Evolutionary conservation across 2,888 invertebrate genomes (phyloP), one percentile per base, ranked within the genome.

Genomic region (Idaea straminata): DNA sequence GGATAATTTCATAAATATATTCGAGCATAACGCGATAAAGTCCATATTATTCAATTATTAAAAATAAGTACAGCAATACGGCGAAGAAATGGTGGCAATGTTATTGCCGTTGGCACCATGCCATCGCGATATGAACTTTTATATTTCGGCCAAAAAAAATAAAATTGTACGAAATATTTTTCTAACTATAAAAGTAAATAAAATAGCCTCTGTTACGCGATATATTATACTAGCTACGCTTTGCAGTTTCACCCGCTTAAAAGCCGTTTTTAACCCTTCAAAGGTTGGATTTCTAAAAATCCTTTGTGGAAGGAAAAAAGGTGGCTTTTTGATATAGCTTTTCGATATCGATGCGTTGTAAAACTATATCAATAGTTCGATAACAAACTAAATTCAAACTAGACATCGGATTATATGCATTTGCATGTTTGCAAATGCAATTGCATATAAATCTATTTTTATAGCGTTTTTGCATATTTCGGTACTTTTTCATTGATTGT

Each of bases 1-100:
- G 59, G 34, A 59, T 59, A 59, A 59, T 59, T 59, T 5, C 34
- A 34, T 34, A 59, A 59, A 16, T 59, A 59, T 15, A 59, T 65
- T 62, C 35, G 60, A 38, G 59, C 34, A 15, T 63, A 67, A 67
- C 61, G 64, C 66, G 64, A 73, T 71, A 69, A 69, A 66, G 61
- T 62, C 59, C 57, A 66, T 68, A 72, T 72, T 68, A 70, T 71
- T 70, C 63, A 72, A 73, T 72, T 73, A 72, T 73, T 68, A 65
- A 69, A 72, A 72, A 70, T 71, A 70, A 72, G 64, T 70, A 71
- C 70, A 25, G 67, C 64, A 69, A 67, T 68, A 64, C 63, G 63
- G 64, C 62, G 63, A 68, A 73, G 59, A 61, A 69, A 65, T 64
- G 63, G 61, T 57, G 66, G 67, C 66, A 63, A 62, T 68, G 15